Evolutionary conservation across 2,797 vertebrate species (phyloP), one percentile per base, ranked within the genome.

Genomic region (Sebastes reedi): DNA sequence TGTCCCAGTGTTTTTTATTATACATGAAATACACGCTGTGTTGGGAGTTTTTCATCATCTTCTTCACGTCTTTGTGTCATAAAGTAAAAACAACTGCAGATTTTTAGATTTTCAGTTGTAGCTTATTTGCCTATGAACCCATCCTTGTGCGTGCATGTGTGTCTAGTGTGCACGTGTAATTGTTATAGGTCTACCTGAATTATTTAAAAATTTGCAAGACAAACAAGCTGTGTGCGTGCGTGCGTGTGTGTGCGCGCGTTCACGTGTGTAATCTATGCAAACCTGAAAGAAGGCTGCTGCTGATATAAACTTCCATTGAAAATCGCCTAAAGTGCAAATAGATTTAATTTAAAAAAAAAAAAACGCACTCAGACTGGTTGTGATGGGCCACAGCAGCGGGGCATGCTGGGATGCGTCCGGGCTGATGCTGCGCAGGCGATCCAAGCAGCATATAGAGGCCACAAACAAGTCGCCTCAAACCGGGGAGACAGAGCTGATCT

Each of bases 161-260:
- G 75, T 83, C 30, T 29, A 16, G 3, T 54, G 65, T 78, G 72
- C 36, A 14, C 9, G 75, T 36, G 62, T 62, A 73, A 77, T 77
- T 85, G 56, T 77, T 71, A 20, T 30, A 67, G 30, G 22, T 77
- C 46, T 46, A 24, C 24, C 46, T 87, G 73, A 78, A 82, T 86
- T 84, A 83, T 87, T 79, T 14, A 54, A 36, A 34, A 54, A 82
- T 83, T 89, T 87, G 83, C 83, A 88, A 89, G 82, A 80, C 87
- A 91, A 88, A 87, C 72, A 82, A 59, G 68, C 27, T 60, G 1
- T 39, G 42, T 58, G 39, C 13, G 39, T 62, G 2, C 32, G 42
- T 62, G 2, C 32, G 42, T 58, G 52, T 42, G 25, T 13, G 68
- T 62, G 30, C 6, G 32, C 20, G 50, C 58, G 58, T 61, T 59